Evolutionary conservation across 2,797 vertebrate species (phyloP).

Genomic region (Enteromius unitaeniatus): DNA sequence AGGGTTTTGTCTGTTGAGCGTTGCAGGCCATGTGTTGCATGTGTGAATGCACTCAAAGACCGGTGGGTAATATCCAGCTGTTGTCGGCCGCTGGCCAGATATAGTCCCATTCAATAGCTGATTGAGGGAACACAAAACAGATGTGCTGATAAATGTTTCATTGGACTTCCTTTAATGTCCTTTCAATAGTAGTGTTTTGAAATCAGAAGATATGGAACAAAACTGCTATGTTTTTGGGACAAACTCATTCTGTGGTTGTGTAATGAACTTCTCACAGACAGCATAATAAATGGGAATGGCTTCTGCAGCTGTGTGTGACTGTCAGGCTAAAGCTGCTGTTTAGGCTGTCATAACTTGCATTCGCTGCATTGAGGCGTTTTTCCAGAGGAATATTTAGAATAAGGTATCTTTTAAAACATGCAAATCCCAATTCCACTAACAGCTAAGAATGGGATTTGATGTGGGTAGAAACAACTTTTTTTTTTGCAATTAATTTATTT

Average conservation of each 20-base stretch:
- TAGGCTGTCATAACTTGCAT: conserved; percentile 31
- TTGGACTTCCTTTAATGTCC: neutral
- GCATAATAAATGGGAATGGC: neutral
- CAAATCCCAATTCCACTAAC: neutral
- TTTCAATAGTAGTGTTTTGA: neutral
- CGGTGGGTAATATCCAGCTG: conserved; percentile 31
- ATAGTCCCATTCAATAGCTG: neutral
- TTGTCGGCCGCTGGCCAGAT: conserved; percentile 1
- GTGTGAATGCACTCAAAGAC: neutral
- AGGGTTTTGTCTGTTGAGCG: neutral
- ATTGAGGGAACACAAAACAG: neutral
- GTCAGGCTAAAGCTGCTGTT: conserved; percentile 23
- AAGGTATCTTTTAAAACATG: neutral
- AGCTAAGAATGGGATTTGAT: neutral
- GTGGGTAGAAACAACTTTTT: neutral
- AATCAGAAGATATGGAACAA: neutral
- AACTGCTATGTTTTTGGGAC: neutral
- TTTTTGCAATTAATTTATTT: neutral
- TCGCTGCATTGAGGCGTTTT: conserved; percentile 15
- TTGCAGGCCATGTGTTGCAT: conserved; percentile 15
- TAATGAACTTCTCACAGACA: conserved; percentile 2
- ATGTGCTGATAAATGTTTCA: conserved; percentile 1
- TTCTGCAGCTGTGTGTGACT: conserved; percentile 47
- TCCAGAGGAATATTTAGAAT: neutral
- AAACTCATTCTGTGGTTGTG: neutral